Evolutionary conservation across 1,140 invertebrate species (phyloP), one percentile per base, ranked within the genome.

Genomic region (Drosophila cardini): DNA sequence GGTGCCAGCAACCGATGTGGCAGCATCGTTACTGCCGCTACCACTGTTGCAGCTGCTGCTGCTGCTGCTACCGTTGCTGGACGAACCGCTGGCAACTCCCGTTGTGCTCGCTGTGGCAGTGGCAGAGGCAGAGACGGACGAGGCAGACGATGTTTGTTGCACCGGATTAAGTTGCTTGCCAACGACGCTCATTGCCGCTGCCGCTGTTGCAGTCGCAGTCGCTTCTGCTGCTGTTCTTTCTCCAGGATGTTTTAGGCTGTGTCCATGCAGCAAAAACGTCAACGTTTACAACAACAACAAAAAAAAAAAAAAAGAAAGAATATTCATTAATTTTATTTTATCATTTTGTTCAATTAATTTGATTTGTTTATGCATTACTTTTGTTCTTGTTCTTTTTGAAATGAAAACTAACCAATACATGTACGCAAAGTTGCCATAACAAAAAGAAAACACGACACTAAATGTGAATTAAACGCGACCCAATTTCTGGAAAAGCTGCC

Each of bases 121-220:
- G 30, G 48, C 21, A 34, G 40, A 42, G 5, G 53, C 48, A 13
- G 63, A 36, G 9, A 18, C 60, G 8, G 58, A 43, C 10, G 77
- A 57, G n/a, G 53, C 42, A 7, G 76, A 67, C 42, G 64, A 65
- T 4, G 85, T 63, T 62, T 78, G 84, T 62, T 78, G 84, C 67
- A 87, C 84, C 11, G 84, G 80, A 80, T 87, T 87, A 26, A 89
- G 48, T 80, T 89, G 85, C 46, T 89, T 89, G 45, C 84, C 84
- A 71, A 89, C 84, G 38, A 89, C 85, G 45, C 85, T 90, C 84
- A 89, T 89, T 40, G 43, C 53, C 43, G 56, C 42, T 26, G 55
- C 16, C 34, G 34, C 60, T 43, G 46, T 36, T 26, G 55, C 16
- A 36, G 34, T 52, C 36, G 46, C 42, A 48, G 38, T 61, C 36